Evolutionary conservation across 2,113 vertebrate species (phyloP), one percentile per base, ranked within the genome.

Genomic region (Lontra canadensis): DNA sequence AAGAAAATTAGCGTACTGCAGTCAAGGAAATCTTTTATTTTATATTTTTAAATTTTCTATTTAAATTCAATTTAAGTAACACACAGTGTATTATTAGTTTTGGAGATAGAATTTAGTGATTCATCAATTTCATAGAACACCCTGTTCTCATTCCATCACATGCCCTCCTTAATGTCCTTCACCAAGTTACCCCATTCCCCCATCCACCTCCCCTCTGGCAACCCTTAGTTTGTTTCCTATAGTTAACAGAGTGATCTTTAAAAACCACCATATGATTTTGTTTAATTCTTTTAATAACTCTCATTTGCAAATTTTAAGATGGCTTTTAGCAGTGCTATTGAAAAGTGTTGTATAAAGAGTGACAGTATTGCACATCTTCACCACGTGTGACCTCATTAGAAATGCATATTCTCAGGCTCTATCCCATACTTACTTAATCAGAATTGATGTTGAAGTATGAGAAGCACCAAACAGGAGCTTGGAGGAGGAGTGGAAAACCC

Each of bases 331-430:
- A 23, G 18, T 14, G 29, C 42, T 36, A 23, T 57, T 67, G 4
- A 23, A 71, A 67, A 78, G 39, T 14, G 39, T 15, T 61, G 7
- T 52, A 49, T 18, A 23, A 57, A 8, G 52, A 86, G 3, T 31
- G 8, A 1, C 10, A 7, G 2, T 10, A 10, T 25, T 1, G 3
- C 57, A 52, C 9, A 18, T 49, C 44, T 20, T 2, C 20, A 9
- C 17, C 15, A 3, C 34, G 7, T 3, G n/a, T 10, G 42, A n/a
- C 4, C 36, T 47, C 15, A 59, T 49, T 74, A n/a, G 87, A 91
- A 82, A 52, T 49, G 47, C 39, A 34, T 31, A 26, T 84, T 61
- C 26, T 42, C 8, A 39, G 42, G 13, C 12, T 39, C 26, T 9
- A 20, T 15, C 3, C 29, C 76, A 69, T 34, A 14, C 78, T 20